Evolutionary conservation across 2,113 vertebrate genomes (phyloP).

Genomic region (Lasiurus borealis): DNA sequence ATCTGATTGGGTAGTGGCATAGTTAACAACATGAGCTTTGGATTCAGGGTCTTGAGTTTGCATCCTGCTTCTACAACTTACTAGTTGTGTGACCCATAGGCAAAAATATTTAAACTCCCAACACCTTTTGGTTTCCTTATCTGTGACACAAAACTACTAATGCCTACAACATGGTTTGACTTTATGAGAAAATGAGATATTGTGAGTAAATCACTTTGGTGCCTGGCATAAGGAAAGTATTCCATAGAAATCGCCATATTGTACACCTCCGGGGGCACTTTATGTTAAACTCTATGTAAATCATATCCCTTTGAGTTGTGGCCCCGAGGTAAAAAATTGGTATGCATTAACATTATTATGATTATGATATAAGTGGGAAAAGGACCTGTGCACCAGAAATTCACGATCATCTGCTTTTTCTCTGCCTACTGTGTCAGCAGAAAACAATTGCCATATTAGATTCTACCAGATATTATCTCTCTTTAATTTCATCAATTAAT

Average conservation of each 20-base stretch:
- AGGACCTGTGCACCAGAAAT: neutral
- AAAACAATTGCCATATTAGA: neutral
- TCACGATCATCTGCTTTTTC: neutral
- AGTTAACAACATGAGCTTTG: neutral
- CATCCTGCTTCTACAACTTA: neutral
- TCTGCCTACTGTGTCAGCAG: constrained; percentile 21
- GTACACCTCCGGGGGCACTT: neutral
- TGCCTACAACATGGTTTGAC: neutral
- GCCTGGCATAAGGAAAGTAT: neutral
- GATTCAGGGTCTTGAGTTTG: neutral
- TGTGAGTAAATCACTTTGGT: neutral
- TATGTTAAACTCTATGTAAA: neutral
- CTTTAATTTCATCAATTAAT: constrained; percentile 34
- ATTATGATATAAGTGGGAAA: neutral
- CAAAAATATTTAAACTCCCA: constrained; percentile 9
- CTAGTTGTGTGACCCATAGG: neutral
- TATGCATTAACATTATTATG: neutral
- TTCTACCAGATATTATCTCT: neutral
- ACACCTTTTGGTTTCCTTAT: neutral
- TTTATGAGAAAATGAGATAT: constrained; percentile 15
- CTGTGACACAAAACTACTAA: neutral
- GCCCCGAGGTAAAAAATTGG: neutral
- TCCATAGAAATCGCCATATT: neutral
- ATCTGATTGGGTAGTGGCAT: neutral
- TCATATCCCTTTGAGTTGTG: neutral